Evolutionary conservation across 64 coral and sea anemone genomes (phyloP).

Genomic region (Porites australiensis): DNA sequence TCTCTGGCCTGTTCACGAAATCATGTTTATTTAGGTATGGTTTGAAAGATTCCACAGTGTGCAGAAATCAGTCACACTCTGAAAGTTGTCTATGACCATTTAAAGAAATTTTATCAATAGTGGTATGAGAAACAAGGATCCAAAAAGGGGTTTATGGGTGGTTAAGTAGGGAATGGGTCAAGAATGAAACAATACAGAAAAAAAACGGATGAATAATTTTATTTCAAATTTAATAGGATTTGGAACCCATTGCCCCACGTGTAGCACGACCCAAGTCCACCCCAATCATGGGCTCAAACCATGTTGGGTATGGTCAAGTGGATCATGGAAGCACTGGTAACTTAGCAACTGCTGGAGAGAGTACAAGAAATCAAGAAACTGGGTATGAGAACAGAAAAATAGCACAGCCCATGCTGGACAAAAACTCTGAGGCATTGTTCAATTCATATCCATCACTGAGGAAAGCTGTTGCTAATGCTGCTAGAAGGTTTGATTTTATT

Average conservation of each 20-base stretch:
- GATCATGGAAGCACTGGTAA: slow-evolving; percentile 80
- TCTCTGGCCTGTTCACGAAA: no score
- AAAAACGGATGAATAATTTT: background rate
- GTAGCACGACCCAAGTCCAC: slow-evolving; percentile 86
- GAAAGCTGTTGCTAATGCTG: slow-evolving; percentile 73
- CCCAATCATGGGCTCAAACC: slow-evolving; percentile 59
- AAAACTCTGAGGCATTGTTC: slow-evolving; percentile 35
- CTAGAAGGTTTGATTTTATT: slow-evolving; percentile 13
- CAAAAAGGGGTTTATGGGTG: no score
- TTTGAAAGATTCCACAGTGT: no score
- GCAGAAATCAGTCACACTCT: no score
- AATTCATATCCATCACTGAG: slow-evolving; percentile 74
- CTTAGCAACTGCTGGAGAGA: slow-evolving; percentile 83
- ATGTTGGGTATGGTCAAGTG: slow-evolving; percentile 27
- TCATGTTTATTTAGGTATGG: no score
- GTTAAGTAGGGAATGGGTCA: no score
- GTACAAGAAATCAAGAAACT: slow-evolving; percentile 88
- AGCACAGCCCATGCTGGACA: slow-evolving; percentile 64
- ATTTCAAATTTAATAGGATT: slow-evolving; percentile 1
- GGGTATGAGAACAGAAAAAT: slow-evolving; percentile 71
- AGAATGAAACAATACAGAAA: no score
- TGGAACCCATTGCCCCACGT: background rate
- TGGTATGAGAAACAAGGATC: no score
- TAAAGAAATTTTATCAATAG: no score
- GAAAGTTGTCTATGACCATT: no score